A percentile compares a stretch with the other conserved stretches of the same genome.
These are phyloP conservation scores for Acanthosepion lycidas DNA, from an alignment of 2,888 invertebrate species.

Conservation along the genomic window DNA sequence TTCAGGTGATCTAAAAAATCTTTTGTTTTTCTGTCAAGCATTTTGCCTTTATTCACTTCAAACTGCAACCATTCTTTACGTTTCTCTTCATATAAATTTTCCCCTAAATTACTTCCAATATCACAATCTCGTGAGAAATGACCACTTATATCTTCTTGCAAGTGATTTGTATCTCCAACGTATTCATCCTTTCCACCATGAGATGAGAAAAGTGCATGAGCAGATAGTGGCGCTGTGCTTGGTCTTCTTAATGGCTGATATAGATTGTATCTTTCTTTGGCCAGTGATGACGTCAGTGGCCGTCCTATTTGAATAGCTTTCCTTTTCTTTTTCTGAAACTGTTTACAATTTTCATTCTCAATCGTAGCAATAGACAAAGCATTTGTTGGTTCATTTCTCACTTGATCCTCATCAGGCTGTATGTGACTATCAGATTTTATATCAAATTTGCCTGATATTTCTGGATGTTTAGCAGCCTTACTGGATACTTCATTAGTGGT, in stretches of 20 bases:
- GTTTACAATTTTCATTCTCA: background rate
- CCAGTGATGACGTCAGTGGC: background rate
- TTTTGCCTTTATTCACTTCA: conserved; percentile 58
- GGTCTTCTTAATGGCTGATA: conserved; percentile 12
- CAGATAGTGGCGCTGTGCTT: conserved; percentile 38
- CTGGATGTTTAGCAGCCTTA: background rate
- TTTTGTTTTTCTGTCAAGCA: conserved; percentile 60
- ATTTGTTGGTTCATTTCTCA: background rate
- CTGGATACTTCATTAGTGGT: no score
- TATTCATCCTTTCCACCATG: conserved; percentile 52
- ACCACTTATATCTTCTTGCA: background rate
- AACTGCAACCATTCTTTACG: conserved; percentile 64
- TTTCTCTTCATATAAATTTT: conserved; percentile 64
- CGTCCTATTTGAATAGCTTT: conserved; percentile 51
- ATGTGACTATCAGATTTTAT: background rate
- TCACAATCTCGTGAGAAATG: conserved; percentile 53
- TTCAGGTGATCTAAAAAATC: conserved; percentile 61
- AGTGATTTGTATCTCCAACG: background rate
- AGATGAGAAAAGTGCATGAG: conserved; percentile 59
- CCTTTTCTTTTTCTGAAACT: conserved; percentile 18
- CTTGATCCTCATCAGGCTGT: conserved; percentile 47
- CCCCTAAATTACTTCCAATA: conserved; percentile 62
- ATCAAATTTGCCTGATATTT: conserved; percentile 43
- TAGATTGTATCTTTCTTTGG: background rate
- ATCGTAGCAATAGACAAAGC: background rate